These are phyloP conservation scores for Typhlichthys subterraneus DNA, from an alignment of 2,797 vertebrate species.

Conservation along the genomic window DNA sequence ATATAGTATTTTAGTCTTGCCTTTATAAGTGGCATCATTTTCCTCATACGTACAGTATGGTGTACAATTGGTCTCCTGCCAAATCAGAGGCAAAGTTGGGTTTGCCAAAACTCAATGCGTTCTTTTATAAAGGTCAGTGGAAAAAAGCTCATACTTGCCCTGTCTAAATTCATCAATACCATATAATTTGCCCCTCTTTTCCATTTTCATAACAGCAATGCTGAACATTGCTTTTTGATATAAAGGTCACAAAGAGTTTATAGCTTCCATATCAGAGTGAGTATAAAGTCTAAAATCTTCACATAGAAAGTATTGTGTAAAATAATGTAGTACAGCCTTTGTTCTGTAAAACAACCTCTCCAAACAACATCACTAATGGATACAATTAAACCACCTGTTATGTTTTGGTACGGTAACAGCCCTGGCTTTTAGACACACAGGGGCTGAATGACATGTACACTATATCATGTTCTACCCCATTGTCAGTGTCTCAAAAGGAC, in stretches of 20 bases:
- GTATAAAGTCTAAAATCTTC: no score
- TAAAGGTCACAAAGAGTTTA: slow-evolving; percentile 1
- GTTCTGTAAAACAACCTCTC: neutral
- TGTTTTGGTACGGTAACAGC: neutral
- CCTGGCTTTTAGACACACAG: slow-evolving; percentile 2
- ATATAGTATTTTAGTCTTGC: neutral
- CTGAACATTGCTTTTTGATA: neutral
- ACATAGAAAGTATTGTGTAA: no score
- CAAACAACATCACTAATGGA: neutral
- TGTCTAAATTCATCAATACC: neutral
- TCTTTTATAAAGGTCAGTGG: neutral
- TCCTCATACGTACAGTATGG: no score
- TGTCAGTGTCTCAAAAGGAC: slow-evolving; percentile 3
- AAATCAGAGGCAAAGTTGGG: no score
- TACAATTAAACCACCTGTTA: neutral
- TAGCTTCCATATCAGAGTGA: no score
- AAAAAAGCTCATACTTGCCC: neutral
- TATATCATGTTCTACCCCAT: neutral
- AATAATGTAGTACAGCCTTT: no score
- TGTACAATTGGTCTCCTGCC: no score
- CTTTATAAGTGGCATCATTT: no score
- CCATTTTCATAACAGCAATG: no score
- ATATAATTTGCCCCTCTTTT: no score
- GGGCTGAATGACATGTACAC: slow-evolving; percentile 2
- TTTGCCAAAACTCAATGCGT: neutral